These are phyloP conservation scores for Matsumurasca onukii DNA, from an alignment of 1,140 invertebrate genomes.

Conservation along the genomic window DNA sequence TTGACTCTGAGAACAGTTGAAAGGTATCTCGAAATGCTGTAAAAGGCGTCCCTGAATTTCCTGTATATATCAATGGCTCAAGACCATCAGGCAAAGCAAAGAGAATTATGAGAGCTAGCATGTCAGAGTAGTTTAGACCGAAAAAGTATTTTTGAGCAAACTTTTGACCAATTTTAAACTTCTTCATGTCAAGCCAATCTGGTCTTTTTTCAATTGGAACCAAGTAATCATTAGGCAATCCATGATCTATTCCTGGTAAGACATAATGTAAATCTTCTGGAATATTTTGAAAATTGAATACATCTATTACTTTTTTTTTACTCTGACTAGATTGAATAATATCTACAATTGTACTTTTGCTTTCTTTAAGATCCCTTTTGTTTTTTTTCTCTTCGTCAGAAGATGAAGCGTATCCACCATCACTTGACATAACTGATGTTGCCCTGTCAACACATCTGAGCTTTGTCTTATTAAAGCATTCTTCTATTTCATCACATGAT, in stretches of 20 bases:
- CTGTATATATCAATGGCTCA: conserved; percentile 61
- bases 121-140: conserved; percentile 56
- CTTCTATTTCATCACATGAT: neutral
- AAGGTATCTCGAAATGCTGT: conserved; percentile 73
- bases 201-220: conserved; percentile 33
- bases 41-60: conserved; percentile 58
- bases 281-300: neutral
- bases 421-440: neutral
- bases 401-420: conserved; percentile 16
- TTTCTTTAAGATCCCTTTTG: neutral
- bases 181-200: conserved; percentile 35
- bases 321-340: no score
- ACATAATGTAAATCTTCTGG: neutral
- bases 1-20: conserved; percentile 50
- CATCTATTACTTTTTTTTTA: neutral
- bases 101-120: conserved; percentile 60
- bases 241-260: conserved; percentile 6
- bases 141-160: conserved; percentile 61
- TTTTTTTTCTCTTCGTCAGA: neutral
- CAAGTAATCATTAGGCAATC: conserved; percentile 23
- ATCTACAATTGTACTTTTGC: neutral
- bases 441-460: neutral
- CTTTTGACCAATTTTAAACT: conserved; percentile 54
- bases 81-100: conserved; percentile 62
- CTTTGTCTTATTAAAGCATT: neutral